Conservation (phyloP, 2,113 vertebrate genomes). For the Lepus europaeus region DNA sequence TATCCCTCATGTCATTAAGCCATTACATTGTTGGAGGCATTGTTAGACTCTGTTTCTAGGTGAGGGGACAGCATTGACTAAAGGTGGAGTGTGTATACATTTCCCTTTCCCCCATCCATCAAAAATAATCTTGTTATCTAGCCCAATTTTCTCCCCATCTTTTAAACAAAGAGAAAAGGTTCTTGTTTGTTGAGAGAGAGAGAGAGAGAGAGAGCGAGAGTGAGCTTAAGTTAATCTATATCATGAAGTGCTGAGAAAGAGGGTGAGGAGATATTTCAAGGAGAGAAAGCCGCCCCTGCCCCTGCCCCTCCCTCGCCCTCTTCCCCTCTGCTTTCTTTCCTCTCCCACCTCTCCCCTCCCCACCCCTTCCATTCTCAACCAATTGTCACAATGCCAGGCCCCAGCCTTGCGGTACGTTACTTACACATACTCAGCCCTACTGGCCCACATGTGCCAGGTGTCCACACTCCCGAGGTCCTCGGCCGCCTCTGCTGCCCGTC, state of each 20-base stretch:
- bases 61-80: neutral
- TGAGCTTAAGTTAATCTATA: neutral
- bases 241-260: neutral
- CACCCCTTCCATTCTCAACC: neutral
- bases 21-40: neutral
- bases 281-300: neutral
- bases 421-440: too few species aligned
- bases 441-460: neutral
- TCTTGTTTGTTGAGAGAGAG: neutral
- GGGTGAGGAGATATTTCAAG: neutral
- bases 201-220: neutral
- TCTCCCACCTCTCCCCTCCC: too few species aligned
- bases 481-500: neutral
- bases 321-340: fast-evolving
- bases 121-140: conserved; percentile 54
- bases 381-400: too few species aligned
- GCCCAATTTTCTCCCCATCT: neutral
- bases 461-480: neutral
- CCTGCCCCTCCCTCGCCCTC: neutral
- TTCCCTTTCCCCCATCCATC: conserved; percentile 4
- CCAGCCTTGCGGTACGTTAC: neutral
- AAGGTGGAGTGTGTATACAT: conserved; percentile 39
- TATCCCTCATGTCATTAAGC: conserved; percentile 48
- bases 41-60: neutral
- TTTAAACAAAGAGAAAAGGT: neutral